Percentiles rank a stretch among this genome's conserved stretches.
phyloP scores from a whole-genome alignment of 23 tunicate species.

The Styela clava region DNA sequence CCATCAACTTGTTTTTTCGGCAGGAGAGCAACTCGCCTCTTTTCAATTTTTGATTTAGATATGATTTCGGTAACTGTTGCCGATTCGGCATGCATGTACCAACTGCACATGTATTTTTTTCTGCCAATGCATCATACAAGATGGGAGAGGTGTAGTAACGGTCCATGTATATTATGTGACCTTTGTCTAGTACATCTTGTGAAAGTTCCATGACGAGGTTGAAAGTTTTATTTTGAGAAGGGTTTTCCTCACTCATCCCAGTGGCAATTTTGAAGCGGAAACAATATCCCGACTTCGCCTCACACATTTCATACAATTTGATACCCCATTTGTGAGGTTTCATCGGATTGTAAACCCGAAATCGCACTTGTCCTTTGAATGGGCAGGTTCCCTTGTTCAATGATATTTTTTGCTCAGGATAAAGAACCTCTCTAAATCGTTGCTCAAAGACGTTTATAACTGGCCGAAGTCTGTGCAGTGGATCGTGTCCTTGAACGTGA shows the following conservation, averaged over 20 bases:
- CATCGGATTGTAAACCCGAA: too few relatives aligned
- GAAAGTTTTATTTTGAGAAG: not conserved
- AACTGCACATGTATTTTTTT: not conserved
- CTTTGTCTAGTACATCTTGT: slow-evolving; percentile 11
- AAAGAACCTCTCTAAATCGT: not conserved
- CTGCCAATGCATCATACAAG: slow-evolving; percentile 4
- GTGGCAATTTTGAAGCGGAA: not conserved
- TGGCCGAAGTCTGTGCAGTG: not conserved
- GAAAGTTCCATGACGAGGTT: not conserved
- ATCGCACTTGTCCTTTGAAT: too few relatives aligned
- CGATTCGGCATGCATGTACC: slow-evolving; percentile 33
- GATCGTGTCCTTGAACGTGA: not conserved
- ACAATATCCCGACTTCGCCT: not conserved
- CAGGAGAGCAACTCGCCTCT: slow-evolving; percentile 1
- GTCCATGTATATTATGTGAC: slow-evolving; percentile 20
- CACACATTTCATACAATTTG: not conserved
- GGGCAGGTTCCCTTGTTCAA: too few relatives aligned
- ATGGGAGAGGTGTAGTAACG: slow-evolving; percentile 21
- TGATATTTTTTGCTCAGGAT: not conserved
- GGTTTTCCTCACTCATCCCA: not conserved
- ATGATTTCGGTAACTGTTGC: not conserved
- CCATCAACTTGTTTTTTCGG: slow-evolving; percentile 4
- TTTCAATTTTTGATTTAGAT: not conserved
- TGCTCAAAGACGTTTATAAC: not conserved
- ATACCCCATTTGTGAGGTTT: too few relatives aligned